Evolutionary conservation across 1,140 invertebrate genomes (phyloP).

Genomic region (Euwallacea fornicatus): DNA sequence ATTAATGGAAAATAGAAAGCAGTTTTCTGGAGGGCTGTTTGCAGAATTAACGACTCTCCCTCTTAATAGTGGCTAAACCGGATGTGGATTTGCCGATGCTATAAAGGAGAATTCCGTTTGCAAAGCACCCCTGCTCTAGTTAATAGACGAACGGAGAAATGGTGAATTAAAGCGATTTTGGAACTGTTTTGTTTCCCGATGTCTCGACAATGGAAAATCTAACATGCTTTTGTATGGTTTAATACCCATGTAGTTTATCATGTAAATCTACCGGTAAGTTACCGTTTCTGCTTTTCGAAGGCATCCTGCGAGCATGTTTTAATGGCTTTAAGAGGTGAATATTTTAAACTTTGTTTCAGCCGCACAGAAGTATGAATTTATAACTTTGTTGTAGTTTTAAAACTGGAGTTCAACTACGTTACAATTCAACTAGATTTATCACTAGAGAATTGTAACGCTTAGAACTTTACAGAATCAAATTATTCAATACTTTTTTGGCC

Average conservation of each 20-base stretch:
- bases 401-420: no score
- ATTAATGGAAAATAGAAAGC: constrained; percentile 43
- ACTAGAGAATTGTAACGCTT: no score
- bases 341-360: no score
- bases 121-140: constrained; percentile 15
- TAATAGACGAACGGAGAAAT: constrained; percentile 8
- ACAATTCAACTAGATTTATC: no score
- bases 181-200: constrained; percentile 7
- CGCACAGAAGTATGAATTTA: no score
- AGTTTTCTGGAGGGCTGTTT: constrained; percentile 41
- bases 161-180: constrained; percentile 7
- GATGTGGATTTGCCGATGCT: constrained; percentile 29
- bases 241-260: constrained; percentile 2
- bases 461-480: no score
- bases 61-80: constrained; percentile 30
- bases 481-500: no score
- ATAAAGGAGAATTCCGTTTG: constrained; percentile 29
- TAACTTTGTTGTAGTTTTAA: no score
- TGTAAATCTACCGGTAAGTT: neutral
- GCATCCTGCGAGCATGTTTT: no score
- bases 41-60: constrained; percentile 35
- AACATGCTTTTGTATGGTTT: neutral
- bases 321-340: no score
- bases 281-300: no score
- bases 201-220: constrained; percentile 6